A percentile compares a stretch with the other conserved stretches of the same genome.
These are phyloP conservation scores for Hyphantria cunea DNA, from an alignment of 1,140 invertebrate species.

Conservation along the genomic window DNA sequence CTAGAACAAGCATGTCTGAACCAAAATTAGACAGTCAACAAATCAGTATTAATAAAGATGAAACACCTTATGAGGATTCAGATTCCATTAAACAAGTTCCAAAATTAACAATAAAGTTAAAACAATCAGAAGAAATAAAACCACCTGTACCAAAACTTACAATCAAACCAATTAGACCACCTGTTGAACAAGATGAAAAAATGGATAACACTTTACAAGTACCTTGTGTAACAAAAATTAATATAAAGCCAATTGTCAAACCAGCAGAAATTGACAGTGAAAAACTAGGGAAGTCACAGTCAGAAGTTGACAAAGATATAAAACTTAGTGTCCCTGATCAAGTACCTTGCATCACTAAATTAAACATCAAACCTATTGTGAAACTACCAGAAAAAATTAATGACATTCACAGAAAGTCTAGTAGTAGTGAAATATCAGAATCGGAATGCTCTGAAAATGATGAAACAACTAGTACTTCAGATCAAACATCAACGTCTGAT, in stretches of 20 bases:
- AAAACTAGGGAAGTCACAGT: conserved; percentile 13
- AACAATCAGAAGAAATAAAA: conserved; percentile 64
- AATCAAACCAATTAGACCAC: conserved; percentile 71
- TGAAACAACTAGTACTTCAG: conserved; percentile 73
- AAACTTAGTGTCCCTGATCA: conserved; percentile 42
- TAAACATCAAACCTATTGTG: conserved; percentile 75
- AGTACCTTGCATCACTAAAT: conserved; percentile 67
- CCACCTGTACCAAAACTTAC: conserved; percentile 70
- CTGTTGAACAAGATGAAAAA: conserved; percentile 33
- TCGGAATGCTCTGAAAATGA: conserved; percentile 80
- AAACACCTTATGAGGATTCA: conserved; percentile 31
- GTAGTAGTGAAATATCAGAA: conserved; percentile 80
- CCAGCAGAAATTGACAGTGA: conserved; percentile 43
- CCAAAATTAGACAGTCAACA: conserved; percentile 9
- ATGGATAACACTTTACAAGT: conserved; percentile 35
- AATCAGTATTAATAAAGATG: conserved; percentile 26
- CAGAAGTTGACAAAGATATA: conserved; percentile 1
- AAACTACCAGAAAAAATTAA: conserved; percentile 73
- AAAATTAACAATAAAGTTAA: conserved; percentile 73
- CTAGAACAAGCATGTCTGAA: conserved; percentile 11
- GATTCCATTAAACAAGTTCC: conserved; percentile 63
- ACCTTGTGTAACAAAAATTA: conserved; percentile 51
- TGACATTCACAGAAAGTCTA: conserved; percentile 71
- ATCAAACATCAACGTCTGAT: conserved; percentile 70
- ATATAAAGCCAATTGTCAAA: conserved; percentile 55